Evolutionary conservation across 2,888 invertebrate genomes (phyloP), one percentile per base, ranked within the genome.

Genomic region (Ectemnius cavifrons): DNA sequence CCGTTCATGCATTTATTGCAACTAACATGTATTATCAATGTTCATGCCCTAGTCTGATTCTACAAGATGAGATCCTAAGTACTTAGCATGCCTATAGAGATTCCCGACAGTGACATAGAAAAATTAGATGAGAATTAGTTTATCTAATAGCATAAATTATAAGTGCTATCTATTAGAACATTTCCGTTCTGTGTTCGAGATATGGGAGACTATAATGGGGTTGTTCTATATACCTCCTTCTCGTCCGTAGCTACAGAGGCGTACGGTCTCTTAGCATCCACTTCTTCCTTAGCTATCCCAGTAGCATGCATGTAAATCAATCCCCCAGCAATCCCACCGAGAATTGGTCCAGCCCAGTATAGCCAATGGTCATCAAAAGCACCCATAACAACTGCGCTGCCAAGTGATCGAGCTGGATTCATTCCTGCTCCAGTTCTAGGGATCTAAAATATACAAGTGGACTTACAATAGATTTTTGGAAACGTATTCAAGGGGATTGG

Each of bases 401-500:
- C 98, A 87, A 98, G 94, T 73, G 96, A 95, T 76, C 98, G 93
- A 0, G 98, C 98, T 0, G 98, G 97, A 92, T 98, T 98, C 97
- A 98, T 97, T 84, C 97, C 96, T 52, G 97, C 94, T 59, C 97
- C 97, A 11, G 98, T 97, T 84, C 92, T 92, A 52, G 91, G 92
- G 47, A 93, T 89, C 93, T 94, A 49, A 18, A 45, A 37, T 16
- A n/a, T n/a, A n/a, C n/a, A n/a, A 5, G 6, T 2, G 46, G 14
- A 2, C 27, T 13, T 16, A 62, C 6, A 20, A 58, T n/a, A 1
- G 16, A 61, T 16, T 13, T 14, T 20, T n/a, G 64, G 46, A 46
- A 87, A 0, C 8, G 8, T 6, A 37, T 37, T 37, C 37, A 37
- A 37, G 23, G 2, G 23, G 2, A 23, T 23, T 23, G 3, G 2